phyloP scores from a whole-genome alignment of 2,113 vertebrate species.

The Pituophis catenifer region DNA sequence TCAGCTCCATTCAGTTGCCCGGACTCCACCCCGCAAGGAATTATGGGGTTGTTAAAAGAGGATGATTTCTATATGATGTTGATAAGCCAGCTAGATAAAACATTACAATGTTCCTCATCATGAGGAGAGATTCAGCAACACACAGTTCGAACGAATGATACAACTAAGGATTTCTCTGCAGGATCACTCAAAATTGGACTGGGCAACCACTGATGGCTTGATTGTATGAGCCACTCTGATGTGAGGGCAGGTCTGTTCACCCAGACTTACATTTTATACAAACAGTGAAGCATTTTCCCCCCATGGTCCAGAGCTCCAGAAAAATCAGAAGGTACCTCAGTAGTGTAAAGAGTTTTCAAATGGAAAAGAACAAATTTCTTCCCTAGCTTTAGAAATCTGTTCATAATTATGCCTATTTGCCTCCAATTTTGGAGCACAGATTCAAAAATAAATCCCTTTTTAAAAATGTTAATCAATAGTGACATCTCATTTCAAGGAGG shows the following conservation, averaged over 20 bases:
- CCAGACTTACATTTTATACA: not conserved
- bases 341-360: not conserved
- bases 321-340: not conserved
- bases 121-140: not conserved
- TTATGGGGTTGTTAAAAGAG: too few species aligned
- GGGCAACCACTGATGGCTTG: not conserved
- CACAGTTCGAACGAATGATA: not conserved
- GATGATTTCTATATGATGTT: not conserved
- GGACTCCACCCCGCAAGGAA: too few species aligned
- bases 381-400: not conserved
- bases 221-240: not conserved
- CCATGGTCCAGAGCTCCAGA: not conserved
- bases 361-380: not conserved
- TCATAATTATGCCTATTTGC: not conserved
- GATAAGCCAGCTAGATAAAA: not conserved
- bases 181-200: not conserved
- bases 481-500: not conserved
- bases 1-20: too few species aligned
- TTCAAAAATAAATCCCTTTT: not conserved
- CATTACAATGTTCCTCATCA: not conserved
- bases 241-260: not conserved
- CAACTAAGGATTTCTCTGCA: not conserved
- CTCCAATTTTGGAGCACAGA: not conserved
- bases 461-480: not conserved
- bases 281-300: not conserved